Evolutionary conservation across 53 echinoderm and acorn worm species (phyloP), one percentile per base, ranked within the genome.

Genomic region (Glandiceps talaboti): DNA sequence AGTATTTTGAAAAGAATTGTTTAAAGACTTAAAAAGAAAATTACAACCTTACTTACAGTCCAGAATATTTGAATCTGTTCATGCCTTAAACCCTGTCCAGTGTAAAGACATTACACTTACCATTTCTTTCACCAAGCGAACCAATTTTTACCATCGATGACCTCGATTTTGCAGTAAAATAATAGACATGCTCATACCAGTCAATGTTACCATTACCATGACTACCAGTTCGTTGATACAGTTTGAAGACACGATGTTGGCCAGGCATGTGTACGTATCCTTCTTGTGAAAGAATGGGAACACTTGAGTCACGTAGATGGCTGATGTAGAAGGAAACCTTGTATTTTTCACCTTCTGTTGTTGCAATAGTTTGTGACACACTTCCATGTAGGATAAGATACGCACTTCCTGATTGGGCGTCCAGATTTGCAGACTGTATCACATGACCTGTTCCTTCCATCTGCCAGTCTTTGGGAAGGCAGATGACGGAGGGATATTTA

Each of bases 101-200:
- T n/a, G n/a, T n/a, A n/a, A n/a, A n/a, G n/a, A n/a, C n/a, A n/a
- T n/a, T 45, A 12, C 6, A 45, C 64, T 45, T 79, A 74, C 87
- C 87, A 74, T 87, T 87, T 1, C 79, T 79, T 45, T 78, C 33
- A 28, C 83, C 87, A 14, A 87, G 74, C 26, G 83, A 83, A 1
- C 83, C 75, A 26, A 87, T 75, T 20, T 1, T 79, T 30, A 87
- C 12, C 1, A 29, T 77, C 31, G 87, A 87, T 1, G 78, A 29
- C 30, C 30, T 77, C 27, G 77, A 73, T 1, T 27, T 73, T 14
- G 87, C 87, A 28, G 84, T 84, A 33, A 87, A 87, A 79, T 87
- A 80, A 77, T 83, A 87, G 76, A 76, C 77, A 29, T 87, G 77
- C 31, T 80, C 79, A 32, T 83, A 83, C 87, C 87, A 87, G 1